Base-by-base conservation (phyloP, 2,797 vertebrate genomes). In the Spheniscus humboldti region DNA sequence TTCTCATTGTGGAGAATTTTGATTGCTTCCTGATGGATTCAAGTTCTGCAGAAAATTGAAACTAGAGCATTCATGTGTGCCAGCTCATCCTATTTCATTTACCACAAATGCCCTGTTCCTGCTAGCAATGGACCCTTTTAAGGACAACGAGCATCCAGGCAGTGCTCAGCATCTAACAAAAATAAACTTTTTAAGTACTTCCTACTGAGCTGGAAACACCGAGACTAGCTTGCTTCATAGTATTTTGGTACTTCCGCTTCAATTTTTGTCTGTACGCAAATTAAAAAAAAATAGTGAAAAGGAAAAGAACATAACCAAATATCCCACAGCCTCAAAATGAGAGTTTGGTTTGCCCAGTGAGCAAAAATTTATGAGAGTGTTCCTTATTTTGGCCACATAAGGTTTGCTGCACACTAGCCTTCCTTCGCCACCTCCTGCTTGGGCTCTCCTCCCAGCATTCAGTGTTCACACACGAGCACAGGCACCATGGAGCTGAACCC, bases 11-110 rank as follows among this genome's bases (percentile, higher is more conserved):
- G 19, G 67, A 86, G 33, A 84, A 72, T 77, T 85, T 59, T 74
- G 33, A 71, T 69, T 90, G 41, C 30, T 85, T 43, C 35, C 69
- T 80, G 53, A 63, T 56, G 35, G 59, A 63, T 48, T 73, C 72
- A 39, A 57, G 37, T 52, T 79, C 56, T 90, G 62, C 68, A 94
- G 78, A 93, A 93, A 78, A 75, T 1, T 76, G 55, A 91, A 96
- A 90, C 11, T 39, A 64, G 55, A 79, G 31, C 45, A 25, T 30
- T 67, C n/a, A 14, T 20, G 11, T 37, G 22, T 79, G 35, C 47
- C 78, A 69, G 69, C 24, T 72, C 68, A 22, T 59, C 31, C 45
- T 71, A 62, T 33, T 74, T 69, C 60, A 78, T 73, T 47, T 53
- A 64, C 35, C 33, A 37, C 35, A 75, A 52, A 50, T n/a, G 18